phyloP scores from a whole-genome alignment of 2,888 invertebrate species.

The Antheraea assamensis region DNA sequence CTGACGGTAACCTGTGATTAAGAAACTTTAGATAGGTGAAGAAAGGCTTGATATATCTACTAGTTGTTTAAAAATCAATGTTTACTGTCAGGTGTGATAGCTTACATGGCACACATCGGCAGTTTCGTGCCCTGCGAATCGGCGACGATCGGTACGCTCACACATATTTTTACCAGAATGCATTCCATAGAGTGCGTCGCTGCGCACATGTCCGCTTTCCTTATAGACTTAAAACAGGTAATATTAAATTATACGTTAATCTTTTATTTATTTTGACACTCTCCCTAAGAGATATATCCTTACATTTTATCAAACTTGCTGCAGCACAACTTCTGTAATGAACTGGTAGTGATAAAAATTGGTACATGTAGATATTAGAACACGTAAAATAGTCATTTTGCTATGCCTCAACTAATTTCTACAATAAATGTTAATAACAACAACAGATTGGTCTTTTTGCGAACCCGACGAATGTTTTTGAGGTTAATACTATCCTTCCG shows the following conservation, averaged over 20 bases:
- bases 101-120: slow-evolving; percentile 94
- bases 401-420: too few relatives aligned
- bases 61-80: not conserved
- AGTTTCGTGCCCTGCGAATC: slow-evolving; percentile 92
- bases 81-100: slow-evolving; percentile 81
- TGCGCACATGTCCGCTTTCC: slow-evolving; percentile 91
- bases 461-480: not conserved
- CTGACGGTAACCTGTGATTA: not conserved
- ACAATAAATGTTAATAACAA: too few relatives aligned
- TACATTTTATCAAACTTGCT: too few relatives aligned
- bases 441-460: not conserved
- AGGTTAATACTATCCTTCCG: not conserved
- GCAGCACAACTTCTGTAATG: too few relatives aligned
- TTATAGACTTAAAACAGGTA: slow-evolving; percentile 92
- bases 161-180: slow-evolving; percentile 89
- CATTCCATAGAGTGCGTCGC: slow-evolving; percentile 90
- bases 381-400: too few relatives aligned
- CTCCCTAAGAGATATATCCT: not conserved
- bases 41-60: not conserved
- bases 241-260: not conserved
- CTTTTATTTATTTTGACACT: not conserved
- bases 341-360: too few relatives aligned
- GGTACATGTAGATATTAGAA: too few relatives aligned
- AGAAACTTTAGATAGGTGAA: not conserved
- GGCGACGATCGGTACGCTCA: slow-evolving; percentile 87